Conservation (phyloP, 2,113 vertebrate species). For the Gallinago jamesoni region DNA sequence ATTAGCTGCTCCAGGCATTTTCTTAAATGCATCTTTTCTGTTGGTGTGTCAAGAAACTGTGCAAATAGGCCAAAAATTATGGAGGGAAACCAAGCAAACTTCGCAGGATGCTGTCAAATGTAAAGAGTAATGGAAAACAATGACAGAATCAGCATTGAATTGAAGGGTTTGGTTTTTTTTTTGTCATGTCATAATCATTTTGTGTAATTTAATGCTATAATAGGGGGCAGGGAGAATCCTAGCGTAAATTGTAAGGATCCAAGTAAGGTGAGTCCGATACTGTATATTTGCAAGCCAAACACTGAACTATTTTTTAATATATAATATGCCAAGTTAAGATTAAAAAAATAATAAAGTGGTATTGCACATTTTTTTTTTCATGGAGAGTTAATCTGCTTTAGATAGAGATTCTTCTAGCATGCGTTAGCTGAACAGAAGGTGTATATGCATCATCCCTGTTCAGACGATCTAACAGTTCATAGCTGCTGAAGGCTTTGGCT, state of each 20-base stretch:
- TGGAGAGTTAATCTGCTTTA: neutral
- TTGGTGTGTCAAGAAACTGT: neutral
- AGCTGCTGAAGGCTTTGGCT: neutral
- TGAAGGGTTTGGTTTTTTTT: neutral
- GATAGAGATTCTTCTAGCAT: neutral
- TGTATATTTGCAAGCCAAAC: neutral
- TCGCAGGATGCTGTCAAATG: neutral
- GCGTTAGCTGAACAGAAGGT: neutral
- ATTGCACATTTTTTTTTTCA: rapidly evolving
- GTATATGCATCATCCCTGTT: neutral
- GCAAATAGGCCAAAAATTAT: neutral
- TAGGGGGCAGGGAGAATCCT: neutral
- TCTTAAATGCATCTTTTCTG: neutral
- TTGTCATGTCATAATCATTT: neutral
- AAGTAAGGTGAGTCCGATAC: neutral
- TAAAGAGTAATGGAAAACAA: neutral
- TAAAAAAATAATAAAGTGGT: neutral
- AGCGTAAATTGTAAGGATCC: neutral
- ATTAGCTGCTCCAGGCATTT: neutral
- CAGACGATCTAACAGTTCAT: neutral
- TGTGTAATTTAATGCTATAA: neutral
- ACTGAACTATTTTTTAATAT: neutral
- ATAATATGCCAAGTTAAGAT: neutral
- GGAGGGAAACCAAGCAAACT: neutral
- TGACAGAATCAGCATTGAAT: neutral